Percentiles rank a stretch among this genome's conserved stretches.
Conservation (phyloP, 2,797 vertebrate species). For the Chrysocyon brachyurus region DNA sequence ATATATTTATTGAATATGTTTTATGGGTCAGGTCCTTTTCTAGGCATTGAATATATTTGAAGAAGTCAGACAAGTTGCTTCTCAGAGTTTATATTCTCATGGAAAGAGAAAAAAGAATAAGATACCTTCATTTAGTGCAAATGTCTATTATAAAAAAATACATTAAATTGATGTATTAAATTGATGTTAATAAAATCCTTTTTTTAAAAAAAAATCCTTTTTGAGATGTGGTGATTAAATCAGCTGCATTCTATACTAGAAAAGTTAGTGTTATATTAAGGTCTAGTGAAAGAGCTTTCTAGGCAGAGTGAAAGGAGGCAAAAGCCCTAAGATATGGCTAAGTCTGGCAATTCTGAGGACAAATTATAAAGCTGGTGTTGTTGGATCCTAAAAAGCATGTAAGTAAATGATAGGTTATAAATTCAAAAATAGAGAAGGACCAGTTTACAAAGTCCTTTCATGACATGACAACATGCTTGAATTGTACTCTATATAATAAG, state of each 20-base stretch:
- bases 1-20: constrained; percentile 22
- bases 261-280: neutral
- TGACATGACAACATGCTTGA: neutral
- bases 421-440: neutral
- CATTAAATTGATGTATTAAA: too few species aligned
- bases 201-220: neutral
- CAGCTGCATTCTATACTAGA: neutral
- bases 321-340: neutral
- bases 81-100: neutral
- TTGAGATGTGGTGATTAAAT: neutral
- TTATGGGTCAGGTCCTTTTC: neutral
- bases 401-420: neutral
- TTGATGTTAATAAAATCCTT: too few species aligned
- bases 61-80: neutral
- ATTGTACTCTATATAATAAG: neutral
- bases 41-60: neutral
- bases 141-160: neutral
- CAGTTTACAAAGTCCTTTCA: neutral
- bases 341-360: neutral
- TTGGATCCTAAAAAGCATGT: neutral
- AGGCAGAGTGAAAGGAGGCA: neutral
- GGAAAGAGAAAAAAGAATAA: neutral
- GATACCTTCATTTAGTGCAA: neutral
- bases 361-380: neutral
- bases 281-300: neutral